Evolutionary conservation across 2,797 vertebrate genomes (phyloP).

Genomic region (Eulemur mongoz): DNA sequence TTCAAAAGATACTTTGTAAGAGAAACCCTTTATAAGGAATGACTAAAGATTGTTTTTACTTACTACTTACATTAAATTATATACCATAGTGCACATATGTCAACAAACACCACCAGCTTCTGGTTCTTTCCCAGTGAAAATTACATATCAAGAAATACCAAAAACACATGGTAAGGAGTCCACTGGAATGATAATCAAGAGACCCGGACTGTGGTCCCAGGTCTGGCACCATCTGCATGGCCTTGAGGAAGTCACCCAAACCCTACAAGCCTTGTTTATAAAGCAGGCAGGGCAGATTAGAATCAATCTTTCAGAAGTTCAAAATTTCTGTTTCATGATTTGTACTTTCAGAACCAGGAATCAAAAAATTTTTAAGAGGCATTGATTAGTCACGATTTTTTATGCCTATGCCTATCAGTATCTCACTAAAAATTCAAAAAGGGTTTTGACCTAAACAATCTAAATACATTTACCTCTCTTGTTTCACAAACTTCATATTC

Average conservation of each 20-base stretch:
- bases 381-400: slow-evolving; percentile 15
- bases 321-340: not conserved
- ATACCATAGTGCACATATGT: not conserved
- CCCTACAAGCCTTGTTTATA: not conserved
- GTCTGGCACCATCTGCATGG: not conserved
- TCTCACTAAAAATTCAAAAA: slow-evolving; percentile 24
- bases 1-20: slow-evolving; percentile 43
- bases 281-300: not conserved
- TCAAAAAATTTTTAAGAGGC: not conserved
- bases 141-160: not conserved
- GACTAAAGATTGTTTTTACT: slow-evolving; percentile 45
- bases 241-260: not conserved
- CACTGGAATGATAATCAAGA: not conserved
- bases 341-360: not conserved
- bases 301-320: not conserved
- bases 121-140: slow-evolving; percentile 59
- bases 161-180: not conserved
- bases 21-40: slow-evolving; percentile 43
- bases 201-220: not conserved
- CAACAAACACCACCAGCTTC: slow-evolving; percentile 56
- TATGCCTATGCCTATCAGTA: slow-evolving; percentile 16
- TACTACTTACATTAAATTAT: slow-evolving; percentile 56
- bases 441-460: slow-evolving; percentile 9
- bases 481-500: slow-evolving; percentile 10
- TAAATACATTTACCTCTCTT: slow-evolving; percentile 8